phyloP scores from a whole-genome alignment of 2,797 vertebrate species.

The Crocidura indochinensis region DNA sequence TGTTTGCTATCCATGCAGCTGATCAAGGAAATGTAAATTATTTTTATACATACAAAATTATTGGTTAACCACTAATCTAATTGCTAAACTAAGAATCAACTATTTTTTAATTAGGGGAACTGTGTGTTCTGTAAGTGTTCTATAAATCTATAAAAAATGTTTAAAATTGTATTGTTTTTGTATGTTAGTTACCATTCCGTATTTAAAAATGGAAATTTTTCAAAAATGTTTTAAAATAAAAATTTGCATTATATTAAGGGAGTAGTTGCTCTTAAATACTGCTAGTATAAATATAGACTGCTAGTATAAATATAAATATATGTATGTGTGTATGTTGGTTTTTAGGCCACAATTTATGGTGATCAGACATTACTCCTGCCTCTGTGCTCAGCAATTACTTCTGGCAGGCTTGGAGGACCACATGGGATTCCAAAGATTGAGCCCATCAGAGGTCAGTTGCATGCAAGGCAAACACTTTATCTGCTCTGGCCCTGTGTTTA shows the following conservation, averaged over 20 bases:
- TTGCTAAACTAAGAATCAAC: slow-evolving; percentile 30
- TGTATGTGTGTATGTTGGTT: too few relatives aligned
- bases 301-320: too few relatives aligned
- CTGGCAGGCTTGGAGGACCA: too few relatives aligned
- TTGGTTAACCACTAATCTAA: slow-evolving; percentile 10
- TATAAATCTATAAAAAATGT: slow-evolving; percentile 30
- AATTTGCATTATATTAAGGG: background rate
- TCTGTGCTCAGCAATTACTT: too few relatives aligned
- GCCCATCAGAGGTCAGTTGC: too few relatives aligned
- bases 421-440: too few relatives aligned
- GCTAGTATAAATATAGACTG: slow-evolving; percentile 54
- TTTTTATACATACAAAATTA: slow-evolving; percentile 10
- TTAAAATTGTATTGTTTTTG: background rate
- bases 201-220: slow-evolving; percentile 40
- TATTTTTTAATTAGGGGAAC: slow-evolving; percentile 42
- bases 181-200: slow-evolving; percentile 19
- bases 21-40: background rate
- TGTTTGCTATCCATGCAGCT: too few relatives aligned
- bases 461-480: too few relatives aligned
- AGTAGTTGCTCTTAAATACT: background rate
- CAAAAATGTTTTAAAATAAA: slow-evolving; percentile 66
- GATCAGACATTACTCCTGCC: too few relatives aligned
- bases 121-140: background rate
- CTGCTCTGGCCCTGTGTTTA: too few relatives aligned
- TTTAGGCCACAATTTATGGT: too few relatives aligned